phyloP scores from a whole-genome alignment of 2,113 vertebrate genomes.

The Montifringilla adamsi region DNA sequence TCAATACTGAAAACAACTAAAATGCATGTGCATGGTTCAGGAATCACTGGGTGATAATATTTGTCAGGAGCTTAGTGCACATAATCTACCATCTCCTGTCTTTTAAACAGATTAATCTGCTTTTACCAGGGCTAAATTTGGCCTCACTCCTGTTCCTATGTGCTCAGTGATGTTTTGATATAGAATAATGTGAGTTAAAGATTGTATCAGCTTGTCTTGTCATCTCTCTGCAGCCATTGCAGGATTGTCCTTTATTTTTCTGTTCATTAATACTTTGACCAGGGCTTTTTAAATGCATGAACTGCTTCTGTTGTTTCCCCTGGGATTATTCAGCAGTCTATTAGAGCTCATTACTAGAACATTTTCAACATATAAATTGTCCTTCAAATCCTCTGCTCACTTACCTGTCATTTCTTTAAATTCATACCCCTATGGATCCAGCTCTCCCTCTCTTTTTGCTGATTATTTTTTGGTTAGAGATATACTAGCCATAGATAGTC shows the following conservation, averaged over 20 bases:
- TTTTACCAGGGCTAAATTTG: slow-evolving; percentile 10
- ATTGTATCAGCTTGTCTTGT: background rate
- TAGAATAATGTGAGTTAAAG: background rate
- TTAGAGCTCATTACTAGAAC: background rate
- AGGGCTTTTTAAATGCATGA: background rate
- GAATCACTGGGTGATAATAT: slow-evolving; percentile 14
- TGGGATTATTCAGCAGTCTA: background rate
- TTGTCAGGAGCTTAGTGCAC: background rate
- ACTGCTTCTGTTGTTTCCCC: background rate
- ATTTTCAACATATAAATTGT: background rate
- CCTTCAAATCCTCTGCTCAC: background rate
- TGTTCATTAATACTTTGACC: background rate
- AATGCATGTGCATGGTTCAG: background rate
- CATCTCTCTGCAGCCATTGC: background rate
- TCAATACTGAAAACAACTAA: background rate
- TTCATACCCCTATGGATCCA: background rate
- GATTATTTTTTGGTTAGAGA: background rate
- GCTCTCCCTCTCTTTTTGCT: background rate
- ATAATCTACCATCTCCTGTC: background rate
- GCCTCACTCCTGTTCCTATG: background rate
- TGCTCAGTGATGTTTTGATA: background rate
- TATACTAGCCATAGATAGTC: background rate
- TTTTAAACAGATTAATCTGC: slow-evolving; percentile 29
- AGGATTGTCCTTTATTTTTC: background rate
- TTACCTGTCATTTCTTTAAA: background rate